These are phyloP conservation scores for Leptinotarsa juncta DNA, from an alignment of 2,888 invertebrate genomes.

Conservation along the genomic window DNA sequence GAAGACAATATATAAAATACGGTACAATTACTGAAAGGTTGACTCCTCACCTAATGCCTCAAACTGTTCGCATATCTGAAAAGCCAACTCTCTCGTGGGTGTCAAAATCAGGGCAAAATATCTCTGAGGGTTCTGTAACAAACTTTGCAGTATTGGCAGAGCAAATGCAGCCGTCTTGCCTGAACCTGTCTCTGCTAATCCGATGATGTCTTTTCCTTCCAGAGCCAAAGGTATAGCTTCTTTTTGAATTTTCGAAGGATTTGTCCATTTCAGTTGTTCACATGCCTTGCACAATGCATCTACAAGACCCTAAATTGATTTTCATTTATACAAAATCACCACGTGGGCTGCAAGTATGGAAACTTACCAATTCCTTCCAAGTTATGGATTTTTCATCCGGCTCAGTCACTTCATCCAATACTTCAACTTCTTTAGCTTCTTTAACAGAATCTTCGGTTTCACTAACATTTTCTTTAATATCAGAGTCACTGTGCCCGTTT, in stretches of 20 bases:
- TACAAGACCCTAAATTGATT: conserved; percentile 80
- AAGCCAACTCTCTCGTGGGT: conserved; percentile 97
- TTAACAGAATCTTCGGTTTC: not conserved
- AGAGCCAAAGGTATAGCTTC: conserved; percentile 94
- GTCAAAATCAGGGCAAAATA: conserved; percentile 94
- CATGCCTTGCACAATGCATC: conserved; percentile 94
- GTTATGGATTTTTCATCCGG: conserved; percentile 59
- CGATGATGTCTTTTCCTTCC: conserved; percentile 79
- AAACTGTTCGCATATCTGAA: conserved; percentile 98
- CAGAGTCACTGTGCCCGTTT: not conserved
- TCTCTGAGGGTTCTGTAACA: conserved; percentile 91
- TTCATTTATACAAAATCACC: conserved; percentile 24
- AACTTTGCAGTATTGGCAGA: conserved; percentile 91
- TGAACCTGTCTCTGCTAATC: conserved; percentile 86
- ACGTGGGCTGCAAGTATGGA: conserved; percentile 44
- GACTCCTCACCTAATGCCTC: conserved; percentile 85
- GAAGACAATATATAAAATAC: not conserved
- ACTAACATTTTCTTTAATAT: not conserved
- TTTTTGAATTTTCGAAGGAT: conserved; percentile 93
- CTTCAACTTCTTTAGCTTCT: not conserved
- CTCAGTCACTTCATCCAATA: not conserved
- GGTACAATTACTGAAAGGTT: too few relatives aligned
- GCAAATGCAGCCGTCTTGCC: conserved; percentile 99
- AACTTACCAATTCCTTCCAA: conserved; percentile 73
- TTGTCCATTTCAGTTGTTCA: conserved; percentile 91